Evolutionary conservation across 53 echinoderm and acorn worm species (phyloP).

Genomic region (Patiria pectinifera): DNA sequence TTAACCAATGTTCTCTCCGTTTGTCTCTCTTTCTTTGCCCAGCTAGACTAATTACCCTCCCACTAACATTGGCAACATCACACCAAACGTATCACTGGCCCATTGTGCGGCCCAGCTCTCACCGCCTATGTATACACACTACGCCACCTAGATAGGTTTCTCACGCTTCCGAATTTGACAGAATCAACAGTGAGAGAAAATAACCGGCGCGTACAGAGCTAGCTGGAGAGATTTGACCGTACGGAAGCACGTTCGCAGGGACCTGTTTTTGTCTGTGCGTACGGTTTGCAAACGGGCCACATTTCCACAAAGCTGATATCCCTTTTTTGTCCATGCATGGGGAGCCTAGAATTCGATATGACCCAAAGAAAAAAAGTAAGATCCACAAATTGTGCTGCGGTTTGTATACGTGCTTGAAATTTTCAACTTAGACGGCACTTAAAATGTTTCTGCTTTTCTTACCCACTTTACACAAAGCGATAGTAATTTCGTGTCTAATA

Average conservation of each 20-base stretch:
- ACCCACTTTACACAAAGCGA: too few relatives aligned
- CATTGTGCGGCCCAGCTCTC: background rate
- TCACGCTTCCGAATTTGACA: constrained; percentile 17
- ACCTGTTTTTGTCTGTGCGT: constrained; percentile 24
- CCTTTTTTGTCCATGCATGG: background rate
- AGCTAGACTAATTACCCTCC: background rate
- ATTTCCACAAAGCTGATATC: background rate
- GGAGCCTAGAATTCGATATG: background rate
- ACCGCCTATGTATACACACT: background rate
- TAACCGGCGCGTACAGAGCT: background rate
- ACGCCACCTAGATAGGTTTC: constrained; percentile 12
- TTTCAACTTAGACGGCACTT: background rate
- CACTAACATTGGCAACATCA: constrained; percentile 8
- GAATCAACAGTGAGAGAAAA: background rate
- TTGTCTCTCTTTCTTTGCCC: background rate
- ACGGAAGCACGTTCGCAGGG: background rate
- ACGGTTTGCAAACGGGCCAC: background rate
- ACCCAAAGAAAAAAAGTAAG: background rate
- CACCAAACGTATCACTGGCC: constrained; percentile 9
- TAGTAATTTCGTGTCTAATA: too few relatives aligned
- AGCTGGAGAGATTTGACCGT: background rate
- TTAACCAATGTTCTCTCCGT: background rate
- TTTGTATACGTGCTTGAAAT: background rate
- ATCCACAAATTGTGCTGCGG: background rate
- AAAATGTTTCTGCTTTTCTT: too few relatives aligned